These are phyloP conservation scores for Parazoanthus swiftii DNA, from an alignment of 92 coral and sea anemone species.

Conservation along the genomic window DNA sequence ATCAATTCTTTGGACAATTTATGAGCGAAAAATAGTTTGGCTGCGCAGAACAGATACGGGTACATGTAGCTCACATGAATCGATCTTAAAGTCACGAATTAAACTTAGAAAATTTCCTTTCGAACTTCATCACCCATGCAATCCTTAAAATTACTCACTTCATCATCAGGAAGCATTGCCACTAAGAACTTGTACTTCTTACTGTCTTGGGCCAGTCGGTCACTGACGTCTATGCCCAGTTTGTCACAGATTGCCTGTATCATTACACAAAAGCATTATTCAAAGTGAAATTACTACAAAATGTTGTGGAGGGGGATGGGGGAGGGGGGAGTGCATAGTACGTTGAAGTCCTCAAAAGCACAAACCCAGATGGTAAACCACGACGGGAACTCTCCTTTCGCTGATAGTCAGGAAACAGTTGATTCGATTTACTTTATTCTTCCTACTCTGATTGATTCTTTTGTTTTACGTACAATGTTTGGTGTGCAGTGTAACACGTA, in stretches of 20 bases:
- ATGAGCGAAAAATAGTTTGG: too few species aligned
- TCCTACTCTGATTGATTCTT: too few species aligned
- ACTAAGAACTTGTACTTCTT: constrained; percentile 82
- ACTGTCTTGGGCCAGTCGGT: constrained; percentile 84
- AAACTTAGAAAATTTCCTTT: background rate
- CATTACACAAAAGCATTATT: background rate
- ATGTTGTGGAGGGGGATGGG: background rate
- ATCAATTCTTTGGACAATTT: too few species aligned
- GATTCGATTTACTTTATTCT: too few species aligned
- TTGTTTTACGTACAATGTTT: too few species aligned
- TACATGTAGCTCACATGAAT: too few species aligned
- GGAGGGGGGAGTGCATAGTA: background rate
- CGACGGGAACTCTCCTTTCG: too few species aligned
- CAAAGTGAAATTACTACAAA: background rate
- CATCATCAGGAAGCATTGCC: constrained; percentile 64
- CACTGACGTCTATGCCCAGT: constrained; percentile 82
- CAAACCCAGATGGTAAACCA: too few species aligned
- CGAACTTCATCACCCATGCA: background rate
- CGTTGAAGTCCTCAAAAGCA: too few species aligned
- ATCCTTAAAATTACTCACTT: constrained; percentile 53
- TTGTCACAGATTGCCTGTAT: constrained; percentile 86
- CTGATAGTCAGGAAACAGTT: too few species aligned
- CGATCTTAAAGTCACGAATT: background rate
- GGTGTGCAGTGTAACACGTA: too few species aligned
- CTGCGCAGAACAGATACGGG: too few species aligned